A percentile compares a stretch with the other conserved stretches of the same genome.
Conservation (phyloP, 2,797 vertebrate species). For the Periparus ater region DNA sequence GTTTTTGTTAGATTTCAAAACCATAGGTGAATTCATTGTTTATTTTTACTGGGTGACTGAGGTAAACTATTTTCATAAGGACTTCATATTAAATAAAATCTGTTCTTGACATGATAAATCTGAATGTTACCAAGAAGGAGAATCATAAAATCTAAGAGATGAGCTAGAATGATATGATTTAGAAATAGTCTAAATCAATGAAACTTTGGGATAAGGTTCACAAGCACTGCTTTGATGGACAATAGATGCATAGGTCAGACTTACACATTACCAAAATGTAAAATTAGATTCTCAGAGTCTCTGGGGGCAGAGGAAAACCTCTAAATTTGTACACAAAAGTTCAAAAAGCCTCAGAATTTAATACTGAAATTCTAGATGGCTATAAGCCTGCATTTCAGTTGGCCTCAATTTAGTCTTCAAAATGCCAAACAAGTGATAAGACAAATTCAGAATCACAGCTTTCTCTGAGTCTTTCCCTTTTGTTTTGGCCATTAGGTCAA, state of each 20-base stretch:
- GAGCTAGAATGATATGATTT: not conserved
- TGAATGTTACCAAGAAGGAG: not conserved
- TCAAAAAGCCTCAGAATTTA: not conserved
- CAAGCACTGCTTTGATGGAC: not conserved
- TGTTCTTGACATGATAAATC: not conserved
- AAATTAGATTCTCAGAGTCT: not conserved
- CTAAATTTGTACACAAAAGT: not conserved
- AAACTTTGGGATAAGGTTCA: not conserved
- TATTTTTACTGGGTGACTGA: not conserved
- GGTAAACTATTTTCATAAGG: not conserved
- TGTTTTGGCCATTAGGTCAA: not conserved
- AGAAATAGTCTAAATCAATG: not conserved
- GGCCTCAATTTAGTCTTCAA: not conserved
- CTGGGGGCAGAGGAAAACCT: not conserved
- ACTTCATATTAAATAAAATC: not conserved
- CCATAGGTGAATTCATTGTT: not conserved
- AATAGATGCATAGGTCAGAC: not conserved
- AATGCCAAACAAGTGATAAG: not conserved
- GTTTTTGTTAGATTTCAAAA: not conserved
- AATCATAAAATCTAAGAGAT: not conserved
- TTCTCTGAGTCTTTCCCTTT: not conserved
- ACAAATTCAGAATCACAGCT: not conserved
- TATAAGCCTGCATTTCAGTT: not conserved
- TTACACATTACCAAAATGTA: fast-evolving
- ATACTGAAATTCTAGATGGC: not conserved